Percentiles rank a stretch among this genome's conserved stretches.
Evolutionary conservation across 1,140 invertebrate genomes (phyloP).

Genomic region (Drosophila funebris): DNA sequence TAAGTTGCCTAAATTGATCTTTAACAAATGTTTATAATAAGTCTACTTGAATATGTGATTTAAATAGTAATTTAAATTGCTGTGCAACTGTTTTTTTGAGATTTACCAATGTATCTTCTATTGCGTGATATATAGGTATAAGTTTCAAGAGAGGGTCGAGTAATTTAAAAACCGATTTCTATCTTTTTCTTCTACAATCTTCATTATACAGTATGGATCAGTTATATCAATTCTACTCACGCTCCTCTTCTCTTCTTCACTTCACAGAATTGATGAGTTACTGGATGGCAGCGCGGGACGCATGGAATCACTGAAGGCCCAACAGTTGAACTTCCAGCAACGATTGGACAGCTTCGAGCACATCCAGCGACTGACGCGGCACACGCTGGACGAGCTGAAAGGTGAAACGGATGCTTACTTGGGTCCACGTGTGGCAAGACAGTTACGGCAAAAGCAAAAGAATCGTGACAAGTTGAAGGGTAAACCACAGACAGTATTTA

Average conservation of each 20-base stretch:
- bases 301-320: slow-evolving; percentile 70
- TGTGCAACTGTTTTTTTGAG: no score
- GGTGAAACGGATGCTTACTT: slow-evolving; percentile 64
- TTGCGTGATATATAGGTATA: no score
- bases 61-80: no score
- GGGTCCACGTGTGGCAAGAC: slow-evolving; percentile 42
- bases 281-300: slow-evolving; percentile 53
- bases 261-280: slow-evolving; percentile 55
- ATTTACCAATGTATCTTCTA: no score
- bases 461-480: slow-evolving; percentile 58
- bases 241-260: background rate
- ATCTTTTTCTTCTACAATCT: no score
- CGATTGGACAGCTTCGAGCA: slow-evolving; percentile 69
- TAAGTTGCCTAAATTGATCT: no score
- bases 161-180: no score
- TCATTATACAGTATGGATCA: no score
- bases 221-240: no score
- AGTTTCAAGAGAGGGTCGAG: no score
- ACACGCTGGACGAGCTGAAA: slow-evolving; percentile 72
- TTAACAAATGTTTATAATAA: no score
- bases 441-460: slow-evolving; percentile 51
- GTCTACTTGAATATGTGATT: no score
- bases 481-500: slow-evolving; percentile 27
- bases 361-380: slow-evolving; percentile 58
- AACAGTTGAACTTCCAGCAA: slow-evolving; percentile 67